Evolutionary conservation across 2,888 invertebrate species (phyloP).

Genomic region (Hofmannophila pseudospretella): DNA sequence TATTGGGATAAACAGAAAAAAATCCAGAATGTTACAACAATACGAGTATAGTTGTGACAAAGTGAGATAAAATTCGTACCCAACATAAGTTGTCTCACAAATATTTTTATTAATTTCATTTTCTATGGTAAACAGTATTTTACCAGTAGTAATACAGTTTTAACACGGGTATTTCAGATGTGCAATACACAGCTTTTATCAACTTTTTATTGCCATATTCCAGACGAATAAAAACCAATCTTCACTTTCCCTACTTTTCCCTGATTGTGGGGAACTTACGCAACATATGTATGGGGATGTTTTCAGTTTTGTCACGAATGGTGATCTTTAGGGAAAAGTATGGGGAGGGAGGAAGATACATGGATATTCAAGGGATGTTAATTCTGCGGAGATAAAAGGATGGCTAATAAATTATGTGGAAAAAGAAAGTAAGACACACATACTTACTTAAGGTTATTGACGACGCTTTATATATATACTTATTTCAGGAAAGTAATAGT

Average conservation of each 20-base stretch:
- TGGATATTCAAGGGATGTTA: conserved; percentile 33
- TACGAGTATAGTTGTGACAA: no score
- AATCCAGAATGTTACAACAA: no score
- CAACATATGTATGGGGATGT: conserved; percentile 36
- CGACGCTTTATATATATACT: no score
- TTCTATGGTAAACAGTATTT: no score
- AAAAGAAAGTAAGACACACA: conserved; percentile 11
- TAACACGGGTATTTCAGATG: no score
- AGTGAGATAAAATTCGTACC: no score
- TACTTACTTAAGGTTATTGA: no score
- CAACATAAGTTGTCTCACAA: no score
- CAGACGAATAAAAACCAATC: conserved; percentile 15
- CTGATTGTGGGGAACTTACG: conserved; percentile 23
- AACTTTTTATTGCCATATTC: background rate
- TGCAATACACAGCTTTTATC: background rate
- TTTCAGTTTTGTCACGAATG: conserved; percentile 43
- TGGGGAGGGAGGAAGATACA: conserved; percentile 22
- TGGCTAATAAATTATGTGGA: conserved; percentile 12
- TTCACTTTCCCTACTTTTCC: conserved; percentile 14
- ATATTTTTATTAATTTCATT: no score
- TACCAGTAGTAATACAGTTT: no score
- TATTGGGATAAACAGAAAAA: no score
- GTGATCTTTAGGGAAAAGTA: conserved; percentile 26
- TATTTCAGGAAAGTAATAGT: no score
- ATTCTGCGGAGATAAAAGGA: conserved; percentile 28